Conservation (phyloP, 2,797 vertebrate genomes). For the Peromyscus melanophrys region DNA sequence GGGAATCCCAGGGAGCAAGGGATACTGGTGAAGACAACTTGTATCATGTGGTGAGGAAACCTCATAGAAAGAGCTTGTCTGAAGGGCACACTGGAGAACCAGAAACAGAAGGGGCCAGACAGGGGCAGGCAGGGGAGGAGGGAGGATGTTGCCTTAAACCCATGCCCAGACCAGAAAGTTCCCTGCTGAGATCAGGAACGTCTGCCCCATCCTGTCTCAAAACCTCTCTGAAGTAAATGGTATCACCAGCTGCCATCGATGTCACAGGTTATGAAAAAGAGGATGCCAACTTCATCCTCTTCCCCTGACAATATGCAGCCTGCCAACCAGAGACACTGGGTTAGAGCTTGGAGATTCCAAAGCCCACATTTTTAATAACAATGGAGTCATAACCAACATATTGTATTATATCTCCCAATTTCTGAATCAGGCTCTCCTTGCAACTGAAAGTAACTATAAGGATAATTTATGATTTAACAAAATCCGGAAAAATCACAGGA, state of each 20-base stretch:
- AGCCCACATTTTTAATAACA: background rate
- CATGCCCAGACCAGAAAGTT: background rate
- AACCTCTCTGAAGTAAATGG: accelerated
- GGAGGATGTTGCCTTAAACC: background rate
- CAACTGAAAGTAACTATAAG: background rate
- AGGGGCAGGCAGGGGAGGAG: background rate
- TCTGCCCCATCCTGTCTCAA: background rate
- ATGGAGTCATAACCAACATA: background rate
- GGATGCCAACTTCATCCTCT: background rate
- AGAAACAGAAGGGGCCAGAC: background rate
- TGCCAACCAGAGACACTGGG: background rate
- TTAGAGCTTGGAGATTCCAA: background rate
- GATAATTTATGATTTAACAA: background rate
- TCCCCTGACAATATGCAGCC: background rate
- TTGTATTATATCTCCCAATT: background rate
- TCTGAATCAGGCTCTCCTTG: slow-evolving; percentile 2
- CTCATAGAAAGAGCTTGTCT: background rate
- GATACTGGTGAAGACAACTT: background rate
- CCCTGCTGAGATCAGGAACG: background rate
- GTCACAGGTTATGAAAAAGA: background rate
- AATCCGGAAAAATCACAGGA: background rate
- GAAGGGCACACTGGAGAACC: background rate
- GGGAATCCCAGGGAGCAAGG: background rate
- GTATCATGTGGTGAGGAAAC: background rate
- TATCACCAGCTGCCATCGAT: background rate